Evolutionary conservation across 2,113 vertebrate genomes (phyloP), one percentile per base, ranked within the genome.

Genomic region (Notiomystis cincta): DNA sequence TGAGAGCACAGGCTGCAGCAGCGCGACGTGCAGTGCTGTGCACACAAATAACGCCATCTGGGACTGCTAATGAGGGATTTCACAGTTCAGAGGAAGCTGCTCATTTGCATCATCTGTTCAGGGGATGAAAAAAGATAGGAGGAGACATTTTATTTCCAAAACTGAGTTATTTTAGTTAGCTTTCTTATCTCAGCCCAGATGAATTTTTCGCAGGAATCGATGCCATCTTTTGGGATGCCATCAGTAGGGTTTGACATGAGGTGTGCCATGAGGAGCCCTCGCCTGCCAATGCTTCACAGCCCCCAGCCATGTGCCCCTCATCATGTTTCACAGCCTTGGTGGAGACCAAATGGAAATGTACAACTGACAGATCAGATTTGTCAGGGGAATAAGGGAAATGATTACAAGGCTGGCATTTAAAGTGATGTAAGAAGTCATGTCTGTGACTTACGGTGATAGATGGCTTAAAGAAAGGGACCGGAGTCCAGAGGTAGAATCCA

Each of bases 331-430:
- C 50, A 77, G 35, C 37, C 48, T 81, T 53, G 87, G 27, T 10
- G 38, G 30, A 86, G 30, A 92, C 87, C 66, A 92, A 96, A 91
- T n/a, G 18, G 10, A 92, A 50, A 89, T 65, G 89, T 95, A 31
- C 79, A 92, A 51, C 78, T 87, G 85, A 66, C 33, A 47, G 50
- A 62, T 38, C 48, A 65, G 64, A 51, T 58, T 51, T 53, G 18
- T 44, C 84, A 91, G 67, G 47, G 37, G 89, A 93, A 92, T 65
- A 72, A 78, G 69, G 84, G 72, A 89, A 97, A 96, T 56, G 13
- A 92, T 95, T 84, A 50, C 67, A 94, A 83, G 65, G 53, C 72
- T 97, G 93, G 89, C 93, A 97, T 97, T 97, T 95, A 73, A 81
- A 93, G 42, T 60, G 72, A 70, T 64, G 44, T 76, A 80, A 67